A percentile compares a stretch with the other conserved stretches of the same genome.
Evolutionary conservation across 2,888 invertebrate species (phyloP).

Genomic region (Sarcophaga carnaria): DNA sequence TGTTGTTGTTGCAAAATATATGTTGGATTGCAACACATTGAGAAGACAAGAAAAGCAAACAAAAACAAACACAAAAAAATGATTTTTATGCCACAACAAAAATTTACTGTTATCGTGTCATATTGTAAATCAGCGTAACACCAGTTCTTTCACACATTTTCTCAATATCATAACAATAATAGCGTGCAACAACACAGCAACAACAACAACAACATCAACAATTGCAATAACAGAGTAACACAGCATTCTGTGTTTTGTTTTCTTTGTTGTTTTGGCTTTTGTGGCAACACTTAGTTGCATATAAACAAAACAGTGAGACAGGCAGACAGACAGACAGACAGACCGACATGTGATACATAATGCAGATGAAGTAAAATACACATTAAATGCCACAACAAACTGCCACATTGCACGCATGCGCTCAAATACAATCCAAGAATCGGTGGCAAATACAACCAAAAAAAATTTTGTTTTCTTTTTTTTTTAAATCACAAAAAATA

Average conservation of each 20-base stretch:
- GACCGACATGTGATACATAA: slow-evolving; percentile 33
- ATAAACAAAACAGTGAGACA: slow-evolving; percentile 1
- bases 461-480: background rate
- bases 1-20: slow-evolving; percentile 52
- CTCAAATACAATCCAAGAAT: background rate
- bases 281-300: too few relatives aligned
- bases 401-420: slow-evolving; percentile 64
- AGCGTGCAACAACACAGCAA: background rate
- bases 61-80: slow-evolving; percentile 18
- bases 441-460: background rate
- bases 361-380: slow-evolving; percentile 62
- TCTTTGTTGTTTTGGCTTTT: slow-evolving; percentile 3
- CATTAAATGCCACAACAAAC: slow-evolving; percentile 68
- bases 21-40: background rate
- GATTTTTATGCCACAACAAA: slow-evolving; percentile 71
- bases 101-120: slow-evolving; percentile 71
- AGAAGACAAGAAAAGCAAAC: slow-evolving; percentile 42
- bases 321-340: background rate
- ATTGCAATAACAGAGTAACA: background rate
- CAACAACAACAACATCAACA: background rate
- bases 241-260: slow-evolving; percentile 24
- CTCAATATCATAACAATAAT: slow-evolving; percentile 36
- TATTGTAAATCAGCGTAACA: slow-evolving; percentile 70
- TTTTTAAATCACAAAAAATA: slow-evolving; percentile 9
- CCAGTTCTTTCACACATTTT: slow-evolving; percentile 68